phyloP scores from a whole-genome alignment of 2,113 vertebrate genomes.

The Tetraodon nigroviridis region DNA sequence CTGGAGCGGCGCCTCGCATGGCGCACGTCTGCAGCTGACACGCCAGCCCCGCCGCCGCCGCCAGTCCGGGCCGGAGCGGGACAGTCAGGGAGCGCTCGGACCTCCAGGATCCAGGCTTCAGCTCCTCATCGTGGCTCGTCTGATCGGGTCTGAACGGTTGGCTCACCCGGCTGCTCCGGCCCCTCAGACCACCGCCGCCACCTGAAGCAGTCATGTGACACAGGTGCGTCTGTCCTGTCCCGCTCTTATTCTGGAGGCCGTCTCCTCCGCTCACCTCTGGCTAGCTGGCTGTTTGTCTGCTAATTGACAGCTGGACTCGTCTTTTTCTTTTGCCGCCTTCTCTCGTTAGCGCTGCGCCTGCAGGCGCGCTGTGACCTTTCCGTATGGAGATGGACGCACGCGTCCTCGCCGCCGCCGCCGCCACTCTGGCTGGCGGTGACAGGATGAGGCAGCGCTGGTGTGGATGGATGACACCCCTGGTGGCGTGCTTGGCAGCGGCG shows the following conservation, averaged over 20 bases:
- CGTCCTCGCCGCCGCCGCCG: conserved; percentile 22
- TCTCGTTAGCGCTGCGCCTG: conserved; percentile 79
- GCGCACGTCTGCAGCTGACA: conserved; percentile 75
- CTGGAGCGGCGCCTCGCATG: conserved; percentile 85
- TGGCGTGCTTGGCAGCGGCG: conserved; percentile 71
- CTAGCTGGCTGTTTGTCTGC: conserved; percentile 68
- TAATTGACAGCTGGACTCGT: conserved; percentile 72
- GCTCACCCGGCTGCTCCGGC: no score
- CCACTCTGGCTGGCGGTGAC: conserved; percentile 63
- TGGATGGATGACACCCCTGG: conserved; percentile 67
- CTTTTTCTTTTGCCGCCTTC: conserved; percentile 64
- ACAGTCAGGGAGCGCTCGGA: no score
- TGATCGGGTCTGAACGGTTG: no score
- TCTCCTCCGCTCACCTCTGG: conserved; percentile 61
- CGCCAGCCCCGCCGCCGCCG: conserved; percentile 59
- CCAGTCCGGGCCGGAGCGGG: not conserved
- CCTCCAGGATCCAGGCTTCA: no score
- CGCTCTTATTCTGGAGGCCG: conserved; percentile 1
- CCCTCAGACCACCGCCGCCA: no score
- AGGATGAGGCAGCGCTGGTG: conserved; percentile 57
- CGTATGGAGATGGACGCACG: conserved; percentile 75
- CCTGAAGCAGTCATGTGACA: no score
- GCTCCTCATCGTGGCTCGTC: no score
- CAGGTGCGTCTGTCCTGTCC: no score
- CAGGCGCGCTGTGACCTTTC: conserved; percentile 80